Conservation (phyloP, 2,888 invertebrate species). For the Peribatodes rhomboidaria region DNA sequence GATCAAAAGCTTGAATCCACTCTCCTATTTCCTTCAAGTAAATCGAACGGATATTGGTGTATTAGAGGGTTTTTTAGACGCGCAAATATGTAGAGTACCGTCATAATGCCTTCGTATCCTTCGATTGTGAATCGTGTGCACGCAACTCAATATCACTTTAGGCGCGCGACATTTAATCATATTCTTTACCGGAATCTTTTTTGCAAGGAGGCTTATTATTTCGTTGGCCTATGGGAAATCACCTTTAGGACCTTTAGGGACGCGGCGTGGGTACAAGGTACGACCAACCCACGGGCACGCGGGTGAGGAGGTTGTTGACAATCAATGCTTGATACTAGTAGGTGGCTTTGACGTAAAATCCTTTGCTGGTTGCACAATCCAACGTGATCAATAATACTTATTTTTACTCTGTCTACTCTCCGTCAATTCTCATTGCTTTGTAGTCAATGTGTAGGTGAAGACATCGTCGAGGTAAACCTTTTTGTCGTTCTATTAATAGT, state of each 20-base stretch:
- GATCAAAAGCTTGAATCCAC: conserved; percentile 48
- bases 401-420: too few relatives aligned
- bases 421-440: too few relatives aligned
- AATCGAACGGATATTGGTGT: conserved; percentile 63
- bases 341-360: neutral
- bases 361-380: neutral
- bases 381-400: too few relatives aligned
- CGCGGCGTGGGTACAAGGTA: conserved; percentile 16
- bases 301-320: conserved; percentile 33
- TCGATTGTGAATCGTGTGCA: conserved; percentile 27
- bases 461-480: too few relatives aligned
- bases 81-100: conserved; percentile 45
- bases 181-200: conserved; percentile 55
- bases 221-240: conserved; percentile 62
- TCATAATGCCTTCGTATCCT: conserved; percentile 47
- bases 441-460: too few relatives aligned
- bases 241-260: conserved; percentile 52
- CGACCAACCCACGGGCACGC: conserved; percentile 42
- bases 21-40: conserved; percentile 54
- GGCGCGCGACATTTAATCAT: conserved; percentile 52
- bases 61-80: conserved; percentile 59
- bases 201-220: conserved; percentile 61
- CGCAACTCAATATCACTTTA: conserved; percentile 45
- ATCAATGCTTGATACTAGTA: conserved; percentile 13
- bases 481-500: too few relatives aligned